Evolutionary conservation across 2,888 invertebrate species (phyloP).

Genomic region (Amphipyra tragopoginis): DNA sequence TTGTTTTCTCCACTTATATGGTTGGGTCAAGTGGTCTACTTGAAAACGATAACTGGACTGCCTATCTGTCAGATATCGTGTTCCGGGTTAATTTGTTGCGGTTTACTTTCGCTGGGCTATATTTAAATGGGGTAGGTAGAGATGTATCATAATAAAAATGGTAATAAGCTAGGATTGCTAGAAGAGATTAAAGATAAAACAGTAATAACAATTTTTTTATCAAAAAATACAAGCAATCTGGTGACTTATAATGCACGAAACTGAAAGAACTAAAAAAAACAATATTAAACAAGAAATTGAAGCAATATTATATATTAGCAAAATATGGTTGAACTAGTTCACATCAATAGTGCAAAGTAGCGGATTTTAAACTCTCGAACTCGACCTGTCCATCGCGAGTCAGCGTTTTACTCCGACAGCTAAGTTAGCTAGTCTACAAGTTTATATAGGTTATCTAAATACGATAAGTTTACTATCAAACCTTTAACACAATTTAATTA

Average conservation of each 20-base stretch:
- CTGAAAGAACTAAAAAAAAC: too few species aligned
- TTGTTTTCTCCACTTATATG: slow-evolving; percentile 69
- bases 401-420: background rate
- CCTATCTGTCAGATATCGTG: slow-evolving; percentile 47
- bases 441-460: background rate
- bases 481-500: slow-evolving; percentile 29
- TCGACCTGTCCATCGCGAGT: background rate
- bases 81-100: slow-evolving; percentile 54
- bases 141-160: background rate
- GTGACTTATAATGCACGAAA: too few species aligned
- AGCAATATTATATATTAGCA: too few species aligned
- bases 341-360: background rate
- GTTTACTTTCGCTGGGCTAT: slow-evolving; percentile 45
- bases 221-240: too few species aligned
- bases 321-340: too few species aligned
- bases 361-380: background rate
- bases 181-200: too few species aligned
- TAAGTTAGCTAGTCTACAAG: background rate
- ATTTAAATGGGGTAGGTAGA: slow-evolving; percentile 21
- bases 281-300: too few species aligned
- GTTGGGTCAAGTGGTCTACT: slow-evolving; percentile 65
- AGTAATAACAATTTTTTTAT: too few species aligned
- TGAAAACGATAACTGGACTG: slow-evolving; percentile 57
- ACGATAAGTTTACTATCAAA: background rate
- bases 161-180: too few species aligned